Percentiles rank a stretch among this genome's conserved stretches.
Evolutionary conservation across 2,797 vertebrate genomes (phyloP).

Genomic region (Mus minutoides): DNA sequence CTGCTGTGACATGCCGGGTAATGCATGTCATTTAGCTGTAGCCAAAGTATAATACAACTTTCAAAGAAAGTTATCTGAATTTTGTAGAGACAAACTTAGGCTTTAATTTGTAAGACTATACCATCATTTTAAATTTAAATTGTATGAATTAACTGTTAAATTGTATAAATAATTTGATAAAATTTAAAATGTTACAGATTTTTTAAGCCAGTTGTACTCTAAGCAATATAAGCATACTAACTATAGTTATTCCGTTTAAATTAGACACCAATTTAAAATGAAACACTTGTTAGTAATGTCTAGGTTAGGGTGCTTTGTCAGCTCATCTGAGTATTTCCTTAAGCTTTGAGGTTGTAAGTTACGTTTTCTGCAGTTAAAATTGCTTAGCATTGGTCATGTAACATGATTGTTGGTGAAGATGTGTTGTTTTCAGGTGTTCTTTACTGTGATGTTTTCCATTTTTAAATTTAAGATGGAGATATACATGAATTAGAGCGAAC

Average conservation of each 20-base stretch:
- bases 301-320: background rate
- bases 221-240: constrained; percentile 15
- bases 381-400: background rate
- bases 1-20: background rate
- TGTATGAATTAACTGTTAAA: constrained; percentile 39
- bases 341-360: constrained; percentile 33
- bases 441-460: constrained; percentile 71
- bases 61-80: constrained; percentile 43
- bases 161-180: background rate
- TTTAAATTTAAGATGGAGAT: constrained; percentile 90
- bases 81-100: constrained; percentile 37
- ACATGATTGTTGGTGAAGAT: constrained; percentile 15
- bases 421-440: constrained; percentile 53
- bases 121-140: constrained; percentile 33
- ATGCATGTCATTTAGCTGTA: background rate
- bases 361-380: constrained; percentile 47
- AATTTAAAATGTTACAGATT: constrained; percentile 50
- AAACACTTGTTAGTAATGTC: constrained; percentile 24
- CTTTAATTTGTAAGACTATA: constrained; percentile 49
- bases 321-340: background rate
- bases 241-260: constrained; percentile 26
- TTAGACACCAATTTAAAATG: constrained; percentile 29
- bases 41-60: constrained; percentile 28
- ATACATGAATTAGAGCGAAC: constrained; percentile 91
- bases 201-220: constrained; percentile 22